These are phyloP conservation scores for Pseudomyrmex concolor DNA, from an alignment of 1,140 invertebrate species.

Conservation along the genomic window DNA sequence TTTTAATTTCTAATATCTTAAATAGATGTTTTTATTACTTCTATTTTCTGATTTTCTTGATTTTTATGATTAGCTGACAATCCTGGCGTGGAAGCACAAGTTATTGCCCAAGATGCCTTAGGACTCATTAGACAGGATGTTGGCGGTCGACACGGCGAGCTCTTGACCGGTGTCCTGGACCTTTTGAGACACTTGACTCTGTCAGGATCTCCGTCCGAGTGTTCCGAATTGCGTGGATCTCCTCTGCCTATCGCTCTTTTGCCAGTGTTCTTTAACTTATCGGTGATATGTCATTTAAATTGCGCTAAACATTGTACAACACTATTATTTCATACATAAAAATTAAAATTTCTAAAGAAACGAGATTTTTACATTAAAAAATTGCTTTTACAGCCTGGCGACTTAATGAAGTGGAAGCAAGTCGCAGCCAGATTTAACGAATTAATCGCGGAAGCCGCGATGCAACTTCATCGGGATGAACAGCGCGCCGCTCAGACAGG, in stretches of 20 bases:
- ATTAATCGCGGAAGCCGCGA: conserved; percentile 76
- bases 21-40: not conserved
- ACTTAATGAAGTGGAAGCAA: conserved; percentile 75
- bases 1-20: not conserved
- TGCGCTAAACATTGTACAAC: not conserved
- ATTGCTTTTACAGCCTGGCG: conserved; percentile 63
- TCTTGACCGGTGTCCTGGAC: conserved; percentile 80
- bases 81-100: conserved; percentile 79
- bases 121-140: conserved; percentile 83
- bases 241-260: conserved; percentile 82
- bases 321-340: not conserved
- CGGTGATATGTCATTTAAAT: conserved; percentile 73
- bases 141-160: conserved; percentile 78
- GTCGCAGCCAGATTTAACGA: conserved; percentile 75
- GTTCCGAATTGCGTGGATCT: conserved; percentile 81
- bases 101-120: conserved; percentile 83
- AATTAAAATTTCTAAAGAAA: not conserved
- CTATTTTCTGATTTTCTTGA: conserved; percentile 29
- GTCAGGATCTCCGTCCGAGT: conserved; percentile 80
- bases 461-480: conserved; percentile 65
- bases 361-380: not conserved
- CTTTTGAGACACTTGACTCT: conserved; percentile 80
- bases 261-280: conserved; percentile 84
- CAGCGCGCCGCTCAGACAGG: conserved; percentile 27
- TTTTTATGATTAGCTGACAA: conserved; percentile 73